These are phyloP conservation scores for Symphodus melops DNA, from an alignment of 2,113 vertebrate species.

Conservation along the genomic window DNA sequence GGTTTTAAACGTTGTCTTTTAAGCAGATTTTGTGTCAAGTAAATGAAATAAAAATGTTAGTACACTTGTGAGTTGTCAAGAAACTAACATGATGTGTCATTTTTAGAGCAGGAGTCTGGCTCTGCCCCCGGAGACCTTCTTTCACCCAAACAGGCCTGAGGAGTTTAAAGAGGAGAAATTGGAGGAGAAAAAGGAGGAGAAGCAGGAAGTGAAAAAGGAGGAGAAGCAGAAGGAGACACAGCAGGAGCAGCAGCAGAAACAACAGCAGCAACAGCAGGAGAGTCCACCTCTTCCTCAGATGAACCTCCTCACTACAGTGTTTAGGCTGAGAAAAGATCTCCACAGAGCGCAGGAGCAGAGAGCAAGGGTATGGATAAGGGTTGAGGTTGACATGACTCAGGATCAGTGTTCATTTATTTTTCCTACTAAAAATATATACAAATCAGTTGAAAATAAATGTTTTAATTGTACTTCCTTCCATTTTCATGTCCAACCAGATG, in stretches of 20 bases:
- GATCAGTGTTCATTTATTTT: too few relatives aligned
- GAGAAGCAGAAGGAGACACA: neutral
- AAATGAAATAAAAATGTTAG: too few relatives aligned
- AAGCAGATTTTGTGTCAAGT: too few relatives aligned
- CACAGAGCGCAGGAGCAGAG: conserved; percentile 81
- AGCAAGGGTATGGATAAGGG: conserved; percentile 80
- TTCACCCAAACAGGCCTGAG: conserved; percentile 26
- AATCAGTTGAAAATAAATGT: neutral
- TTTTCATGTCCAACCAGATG: too few relatives aligned
- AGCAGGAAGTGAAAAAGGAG: neutral
- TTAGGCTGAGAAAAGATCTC: conserved; percentile 86
- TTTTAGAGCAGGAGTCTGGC: conserved; percentile 55
- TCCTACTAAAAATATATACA: too few relatives aligned
- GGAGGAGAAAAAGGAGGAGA: neutral
- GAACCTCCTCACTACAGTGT: conserved; percentile 82
- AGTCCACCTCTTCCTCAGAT: conserved; percentile 70
- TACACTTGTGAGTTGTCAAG: too few relatives aligned
- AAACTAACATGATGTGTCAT: neutral
- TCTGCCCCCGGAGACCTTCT: conserved; percentile 43
- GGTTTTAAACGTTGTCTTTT: too few relatives aligned
- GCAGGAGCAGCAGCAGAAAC: neutral
- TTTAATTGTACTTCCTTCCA: neutral
- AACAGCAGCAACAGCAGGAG: neutral
- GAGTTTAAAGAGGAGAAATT: conserved; percentile 19
- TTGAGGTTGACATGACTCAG: too few relatives aligned